phyloP scores from a whole-genome alignment of 2,888 invertebrate genomes.

The Petrolisthes cinctipes region DNA sequence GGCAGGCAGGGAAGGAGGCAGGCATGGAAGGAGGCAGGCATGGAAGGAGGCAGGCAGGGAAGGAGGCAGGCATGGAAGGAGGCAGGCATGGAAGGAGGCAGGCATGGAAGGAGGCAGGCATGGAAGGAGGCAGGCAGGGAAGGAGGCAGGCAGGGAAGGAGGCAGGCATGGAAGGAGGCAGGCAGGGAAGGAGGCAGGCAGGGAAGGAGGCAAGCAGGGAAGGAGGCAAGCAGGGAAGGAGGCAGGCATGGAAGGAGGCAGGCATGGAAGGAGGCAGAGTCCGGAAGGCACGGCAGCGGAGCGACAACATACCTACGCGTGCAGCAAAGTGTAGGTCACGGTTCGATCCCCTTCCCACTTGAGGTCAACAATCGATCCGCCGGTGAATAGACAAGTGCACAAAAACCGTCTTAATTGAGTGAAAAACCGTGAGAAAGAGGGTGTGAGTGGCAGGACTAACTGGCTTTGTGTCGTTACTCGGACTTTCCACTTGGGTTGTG shows the following conservation, averaged over 20 bases:
- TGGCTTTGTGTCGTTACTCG: no score
- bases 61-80: no score
- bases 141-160: not conserved
- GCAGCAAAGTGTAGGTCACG: constrained; percentile 12
- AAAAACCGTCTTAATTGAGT: constrained; percentile 13
- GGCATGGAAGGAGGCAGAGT: constrained; percentile 17
- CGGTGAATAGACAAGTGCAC: constrained; percentile 16
- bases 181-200: constrained; percentile 9
- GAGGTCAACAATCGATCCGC: constrained; percentile 4
- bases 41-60: not conserved
- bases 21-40: not conserved
- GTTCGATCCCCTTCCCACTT: constrained; percentile 6
- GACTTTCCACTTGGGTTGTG: no score
- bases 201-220: not conserved
- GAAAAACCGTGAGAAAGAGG: constrained; percentile 16
- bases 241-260: not conserved
- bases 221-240: not conserved
- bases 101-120: not conserved
- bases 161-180: not conserved
- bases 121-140: not conserved
- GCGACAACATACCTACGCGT: constrained; percentile 15
- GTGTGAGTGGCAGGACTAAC: not conserved
- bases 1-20: not conserved
- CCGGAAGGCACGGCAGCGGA: not conserved
- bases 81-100: no score